Percentiles rank a stretch among this genome's conserved stretches.
phyloP scores from a whole-genome alignment of 2,888 invertebrate genomes.

The Caenorhabditis sp. region DNA sequence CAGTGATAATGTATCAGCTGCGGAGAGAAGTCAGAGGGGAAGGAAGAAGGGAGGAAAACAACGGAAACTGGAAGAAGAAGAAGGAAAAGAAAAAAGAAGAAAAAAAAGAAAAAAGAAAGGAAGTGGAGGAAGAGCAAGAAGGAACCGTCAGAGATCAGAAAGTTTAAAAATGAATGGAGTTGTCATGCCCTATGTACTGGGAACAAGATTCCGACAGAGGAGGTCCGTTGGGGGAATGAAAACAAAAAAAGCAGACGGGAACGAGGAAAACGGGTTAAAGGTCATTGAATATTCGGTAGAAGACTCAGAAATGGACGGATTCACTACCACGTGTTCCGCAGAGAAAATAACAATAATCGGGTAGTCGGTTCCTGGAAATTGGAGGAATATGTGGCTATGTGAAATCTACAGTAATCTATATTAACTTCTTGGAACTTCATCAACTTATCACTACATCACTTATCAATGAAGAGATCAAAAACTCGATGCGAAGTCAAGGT shows the following conservation, averaged over 20 bases:
- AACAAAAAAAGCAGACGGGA: conserved; percentile 3
- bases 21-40: conserved; percentile 4
- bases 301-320: neutral
- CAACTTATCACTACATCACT: too few relatives aligned
- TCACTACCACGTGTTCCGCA: too few relatives aligned
- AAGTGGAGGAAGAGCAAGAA: conserved; percentile 26
- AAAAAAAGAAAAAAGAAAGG: too few relatives aligned
- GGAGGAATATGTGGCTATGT: too few relatives aligned
- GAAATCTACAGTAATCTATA: too few relatives aligned
- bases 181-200: neutral
- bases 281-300: conserved; percentile 33
- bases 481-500: too few relatives aligned
- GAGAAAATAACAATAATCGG: conserved; percentile 13
- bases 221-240: neutral
- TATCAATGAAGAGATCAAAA: too few relatives aligned
- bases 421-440: too few relatives aligned
- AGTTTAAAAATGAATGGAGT: conserved; percentile 44
- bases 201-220: conserved; percentile 1
- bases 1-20: conserved; percentile 58
- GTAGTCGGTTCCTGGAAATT: too few relatives aligned
- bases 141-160: neutral
- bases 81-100: neutral
- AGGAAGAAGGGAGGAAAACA: neutral
- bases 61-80: conserved; percentile 9
- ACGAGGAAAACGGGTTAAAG: conserved; percentile 6